Evolutionary conservation across 2,888 invertebrate species (phyloP).

Genomic region (Sussaba pulchella): DNA sequence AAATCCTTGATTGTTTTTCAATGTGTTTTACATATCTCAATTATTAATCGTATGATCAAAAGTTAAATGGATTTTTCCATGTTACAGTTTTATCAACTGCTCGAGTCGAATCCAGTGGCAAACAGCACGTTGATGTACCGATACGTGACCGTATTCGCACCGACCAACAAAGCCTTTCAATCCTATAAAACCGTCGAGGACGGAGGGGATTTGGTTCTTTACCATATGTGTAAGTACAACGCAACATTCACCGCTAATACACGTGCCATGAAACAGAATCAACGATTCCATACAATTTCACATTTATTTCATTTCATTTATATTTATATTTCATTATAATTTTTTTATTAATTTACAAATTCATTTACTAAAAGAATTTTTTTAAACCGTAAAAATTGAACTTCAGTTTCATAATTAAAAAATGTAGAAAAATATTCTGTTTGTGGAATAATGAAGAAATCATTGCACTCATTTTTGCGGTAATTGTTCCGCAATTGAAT

Average conservation of each 20-base stretch:
- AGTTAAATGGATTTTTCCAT: slow-evolving; percentile 76
- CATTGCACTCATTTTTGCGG: too few species aligned
- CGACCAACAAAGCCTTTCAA: slow-evolving; percentile 94
- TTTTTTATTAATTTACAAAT: too few species aligned
- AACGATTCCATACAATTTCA: not conserved
- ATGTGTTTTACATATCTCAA: not conserved
- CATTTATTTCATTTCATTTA: too few species aligned
- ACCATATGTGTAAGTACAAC: slow-evolving; percentile 92
- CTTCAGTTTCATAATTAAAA: too few species aligned
- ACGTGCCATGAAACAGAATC: not conserved
- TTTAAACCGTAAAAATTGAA: too few species aligned
- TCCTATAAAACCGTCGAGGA: slow-evolving; percentile 87
- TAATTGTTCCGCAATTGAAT: too few species aligned
- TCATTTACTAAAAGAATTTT: too few species aligned
- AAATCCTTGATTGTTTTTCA: too few species aligned
- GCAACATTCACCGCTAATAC: not conserved
- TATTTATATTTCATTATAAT: too few species aligned
- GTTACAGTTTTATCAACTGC: slow-evolving; percentile 91
- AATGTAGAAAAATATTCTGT: too few species aligned
- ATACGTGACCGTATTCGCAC: slow-evolving; percentile 94
- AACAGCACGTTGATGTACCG: slow-evolving; percentile 90
- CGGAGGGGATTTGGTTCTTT: slow-evolving; percentile 87
- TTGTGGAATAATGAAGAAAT: too few species aligned
- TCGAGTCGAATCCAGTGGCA: slow-evolving; percentile 90
- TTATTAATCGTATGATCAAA: slow-evolving; percentile 11